These are phyloP conservation scores for Nemapogon koenigi DNA, from an alignment of 2,888 invertebrate genomes.

Conservation along the genomic window DNA sequence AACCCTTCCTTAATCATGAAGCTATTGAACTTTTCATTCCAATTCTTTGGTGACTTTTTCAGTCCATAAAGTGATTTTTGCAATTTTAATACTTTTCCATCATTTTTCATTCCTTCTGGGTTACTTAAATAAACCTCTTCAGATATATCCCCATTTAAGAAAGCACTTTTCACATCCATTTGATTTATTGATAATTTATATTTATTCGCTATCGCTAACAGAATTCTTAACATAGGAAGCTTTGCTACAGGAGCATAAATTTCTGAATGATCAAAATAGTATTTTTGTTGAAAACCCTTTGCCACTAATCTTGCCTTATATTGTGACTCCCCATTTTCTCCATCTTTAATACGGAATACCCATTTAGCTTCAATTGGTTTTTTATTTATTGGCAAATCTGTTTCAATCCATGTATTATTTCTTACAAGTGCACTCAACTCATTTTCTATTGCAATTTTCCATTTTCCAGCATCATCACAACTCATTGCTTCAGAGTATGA, in stretches of 20 bases:
- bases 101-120: constrained; percentile 3
- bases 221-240: constrained; percentile 4
- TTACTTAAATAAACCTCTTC: constrained; percentile 7
- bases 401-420: constrained; percentile 9
- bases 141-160: constrained; percentile 6
- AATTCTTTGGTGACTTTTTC: constrained; percentile 5
- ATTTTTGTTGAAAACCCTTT: constrained; percentile 5
- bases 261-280: constrained; percentile 4
- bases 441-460: constrained; percentile 5
- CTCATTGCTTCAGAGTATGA: constrained; percentile 3
- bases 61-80: constrained; percentile 11
- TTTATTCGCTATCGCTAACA: constrained; percentile 9
- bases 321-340: neutral
- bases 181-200: constrained; percentile 7
- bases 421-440: constrained; percentile 4
- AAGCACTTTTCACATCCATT: constrained; percentile 9
- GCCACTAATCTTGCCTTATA: constrained; percentile 11
- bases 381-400: neutral
- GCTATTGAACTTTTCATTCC: constrained; percentile 1
- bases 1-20: neutral
- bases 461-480: constrained; percentile 1
- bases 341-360: constrained; percentile 8
- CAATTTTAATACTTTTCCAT: constrained; percentile 7
- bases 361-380: constrained; percentile 7
- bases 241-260: constrained; percentile 10